phyloP scores from a whole-genome alignment of 1,140 invertebrate species.

The Trachymyrmex septentrionalis region DNA sequence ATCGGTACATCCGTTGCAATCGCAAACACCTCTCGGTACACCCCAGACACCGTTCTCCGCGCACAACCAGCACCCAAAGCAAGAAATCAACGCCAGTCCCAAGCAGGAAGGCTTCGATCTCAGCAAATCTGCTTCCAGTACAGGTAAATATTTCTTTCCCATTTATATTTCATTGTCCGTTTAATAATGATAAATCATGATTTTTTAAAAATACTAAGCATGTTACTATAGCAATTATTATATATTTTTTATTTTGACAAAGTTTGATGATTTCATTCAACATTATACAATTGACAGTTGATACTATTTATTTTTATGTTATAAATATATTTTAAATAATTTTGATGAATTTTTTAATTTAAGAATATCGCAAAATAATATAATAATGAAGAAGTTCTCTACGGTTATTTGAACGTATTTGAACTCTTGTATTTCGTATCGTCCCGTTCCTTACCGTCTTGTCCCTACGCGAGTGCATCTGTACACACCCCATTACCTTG shows the following conservation, averaged over 20 bases:
- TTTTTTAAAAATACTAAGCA: background rate
- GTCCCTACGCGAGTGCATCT: constrained; percentile 11
- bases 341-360: background rate
- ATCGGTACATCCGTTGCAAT: constrained; percentile 81
- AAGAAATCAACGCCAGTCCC: constrained; percentile 86
- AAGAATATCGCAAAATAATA: background rate
- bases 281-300: background rate
- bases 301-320: background rate
- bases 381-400: background rate
- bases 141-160: constrained; percentile 84
- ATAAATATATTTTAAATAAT: background rate
- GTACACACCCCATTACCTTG: constrained; percentile 68
- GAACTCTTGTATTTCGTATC: background rate
- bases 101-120: constrained; percentile 89
- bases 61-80: constrained; percentile 85
- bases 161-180: background rate
- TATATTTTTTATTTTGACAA: background rate
- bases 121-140: constrained; percentile 87
- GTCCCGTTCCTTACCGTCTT: background rate
- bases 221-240: background rate
- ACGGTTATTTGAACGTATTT: background rate
- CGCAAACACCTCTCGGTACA: constrained; percentile 83
- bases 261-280: background rate
- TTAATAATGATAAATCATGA: background rate
- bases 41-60: constrained; percentile 85